Conservation (phyloP, 2,797 vertebrate genomes). For the Coreius guichenoti region DNA sequence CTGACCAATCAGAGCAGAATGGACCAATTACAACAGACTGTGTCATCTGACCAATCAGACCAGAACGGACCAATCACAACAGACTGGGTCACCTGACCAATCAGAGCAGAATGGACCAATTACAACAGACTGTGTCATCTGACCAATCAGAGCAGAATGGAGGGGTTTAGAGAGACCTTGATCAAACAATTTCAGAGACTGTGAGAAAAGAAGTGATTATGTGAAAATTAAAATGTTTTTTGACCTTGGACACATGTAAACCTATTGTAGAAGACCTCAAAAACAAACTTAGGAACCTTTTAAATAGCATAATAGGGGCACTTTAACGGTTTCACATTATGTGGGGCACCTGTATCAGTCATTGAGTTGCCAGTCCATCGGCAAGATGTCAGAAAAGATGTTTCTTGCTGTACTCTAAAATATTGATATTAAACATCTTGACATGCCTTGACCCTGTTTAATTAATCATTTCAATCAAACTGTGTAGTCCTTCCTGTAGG, state of each 20-base stretch:
- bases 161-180: neutral
- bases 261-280: neutral
- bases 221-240: neutral
- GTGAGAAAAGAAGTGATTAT: neutral
- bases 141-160: too few relatives aligned
- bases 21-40: too few relatives aligned
- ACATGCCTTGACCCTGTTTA: neutral
- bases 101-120: too few relatives aligned
- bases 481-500: neutral
- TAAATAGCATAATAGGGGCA: neutral
- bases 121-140: too few relatives aligned
- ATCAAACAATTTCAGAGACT: neutral
- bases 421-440: neutral
- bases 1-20: too few relatives aligned
- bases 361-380: neutral
- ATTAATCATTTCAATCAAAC: conserved; percentile 14
- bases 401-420: conserved; percentile 3
- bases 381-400: neutral
- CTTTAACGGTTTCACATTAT: neutral
- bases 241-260: neutral
- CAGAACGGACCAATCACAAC: too few relatives aligned
- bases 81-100: too few relatives aligned
- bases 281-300: neutral
- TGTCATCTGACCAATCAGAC: too few relatives aligned
- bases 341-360: neutral